Evolutionary conservation across 2,797 vertebrate species (phyloP).

Genomic region (Choloepus didactylus): DNA sequence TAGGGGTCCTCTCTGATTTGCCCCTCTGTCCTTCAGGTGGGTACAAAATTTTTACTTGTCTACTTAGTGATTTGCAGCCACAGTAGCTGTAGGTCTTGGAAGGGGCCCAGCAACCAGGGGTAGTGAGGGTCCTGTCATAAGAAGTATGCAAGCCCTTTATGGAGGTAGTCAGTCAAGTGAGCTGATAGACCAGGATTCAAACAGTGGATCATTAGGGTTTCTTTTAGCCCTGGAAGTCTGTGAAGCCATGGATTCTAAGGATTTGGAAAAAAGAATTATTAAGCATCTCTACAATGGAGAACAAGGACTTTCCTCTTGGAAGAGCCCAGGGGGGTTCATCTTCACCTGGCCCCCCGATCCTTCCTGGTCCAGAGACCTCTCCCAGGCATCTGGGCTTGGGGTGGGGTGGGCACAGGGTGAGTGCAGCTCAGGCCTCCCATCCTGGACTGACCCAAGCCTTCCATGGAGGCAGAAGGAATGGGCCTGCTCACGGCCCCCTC

Average conservation of each 20-base stretch:
- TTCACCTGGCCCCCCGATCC: neutral
- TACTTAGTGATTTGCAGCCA: neutral
- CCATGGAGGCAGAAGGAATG: neutral
- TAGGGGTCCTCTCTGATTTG: neutral
- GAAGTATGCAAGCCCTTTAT: neutral
- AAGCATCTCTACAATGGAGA: neutral
- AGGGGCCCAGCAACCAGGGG: neutral
- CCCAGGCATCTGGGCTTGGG: neutral
- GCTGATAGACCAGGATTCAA: neutral
- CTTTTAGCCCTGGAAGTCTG: neutral
- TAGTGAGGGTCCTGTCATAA: neutral
- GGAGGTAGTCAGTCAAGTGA: neutral
- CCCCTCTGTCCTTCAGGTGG: neutral
- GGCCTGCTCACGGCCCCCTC: neutral
- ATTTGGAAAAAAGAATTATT: too few relatives aligned
- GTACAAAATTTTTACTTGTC: neutral
- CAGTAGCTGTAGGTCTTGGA: neutral
- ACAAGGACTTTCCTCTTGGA: neutral
- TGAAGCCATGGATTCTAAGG: neutral
- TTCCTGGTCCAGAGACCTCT: neutral
- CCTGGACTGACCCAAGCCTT: neutral
- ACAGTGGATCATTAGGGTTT: neutral
- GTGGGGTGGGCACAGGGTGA: accelerated
- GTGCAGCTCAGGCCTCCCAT: neutral
- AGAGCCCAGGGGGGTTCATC: neutral